Evolutionary conservation across 2,888 invertebrate species (phyloP), one percentile per base, ranked within the genome.

Genomic region (Noctuana brunneofusca): DNA sequence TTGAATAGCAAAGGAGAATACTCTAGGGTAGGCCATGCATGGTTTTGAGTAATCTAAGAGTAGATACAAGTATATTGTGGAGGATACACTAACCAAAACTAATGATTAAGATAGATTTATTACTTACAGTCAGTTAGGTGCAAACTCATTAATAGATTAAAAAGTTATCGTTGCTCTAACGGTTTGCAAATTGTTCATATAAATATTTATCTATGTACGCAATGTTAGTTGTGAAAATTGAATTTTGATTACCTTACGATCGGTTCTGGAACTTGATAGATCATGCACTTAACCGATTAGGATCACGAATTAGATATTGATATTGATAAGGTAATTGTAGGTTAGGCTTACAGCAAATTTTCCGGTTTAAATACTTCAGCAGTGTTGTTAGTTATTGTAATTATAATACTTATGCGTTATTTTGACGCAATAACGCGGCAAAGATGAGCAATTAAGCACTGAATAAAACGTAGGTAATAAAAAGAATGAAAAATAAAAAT

Each of bases 321-420:
- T 50, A 41, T 27, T 58, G 50, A 58, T 58, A 58, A 16, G 14
- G 18, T 58, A 58, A 58, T 58, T 58, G 24, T 27, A 27, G 50
- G 58, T 41, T 58, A 12, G 16, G 14, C 14, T 50, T 38, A 12
- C 8, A 3, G 50, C 41, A 9, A 18, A 41, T 24, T 58, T 50
- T 58, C 58, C 27, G 41, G 58, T 41, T 38, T 4, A 30, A 24
- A 46, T 30, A 6, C 30, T 43, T 56, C 6, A 27, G n/a, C 20
- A 8, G 4, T 54, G n/a, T 49, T 49, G 49, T 49, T n/a, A n/a
- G n/a, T 49, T 22, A 24, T 20, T 18, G 6, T 20, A n/a, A n/a
- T 20, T 43, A 16, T 2, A 41, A 14, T n/a, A n/a, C n/a, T n/a
- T 14, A 16, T 5, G 11, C 27, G 27, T 27, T 9, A 27, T 9